Percentiles rank a stretch among this genome's conserved stretches.
Evolutionary conservation across 2,797 vertebrate species (phyloP).

Genomic region (Pseudomugil gertrudae): DNA sequence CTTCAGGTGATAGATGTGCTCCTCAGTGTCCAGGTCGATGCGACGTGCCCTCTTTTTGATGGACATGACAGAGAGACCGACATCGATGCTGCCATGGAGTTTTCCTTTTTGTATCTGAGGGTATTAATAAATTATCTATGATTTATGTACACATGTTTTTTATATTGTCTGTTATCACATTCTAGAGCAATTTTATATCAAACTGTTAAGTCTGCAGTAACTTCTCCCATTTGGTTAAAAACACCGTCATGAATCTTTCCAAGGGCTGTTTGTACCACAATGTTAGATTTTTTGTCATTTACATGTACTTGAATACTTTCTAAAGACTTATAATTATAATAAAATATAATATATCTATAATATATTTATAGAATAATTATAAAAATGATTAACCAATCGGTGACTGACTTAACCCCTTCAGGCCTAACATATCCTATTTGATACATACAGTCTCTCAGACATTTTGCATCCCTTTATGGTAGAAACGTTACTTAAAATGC

Average conservation of each 20-base stretch:
- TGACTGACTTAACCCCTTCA: background rate
- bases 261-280: background rate
- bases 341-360: too few relatives aligned
- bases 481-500: too few relatives aligned
- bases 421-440: too few relatives aligned
- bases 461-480: too few relatives aligned
- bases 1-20: slow-evolving; percentile 99
- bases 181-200: background rate
- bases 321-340: background rate
- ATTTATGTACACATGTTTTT: background rate
- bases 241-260: too few relatives aligned
- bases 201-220: background rate
- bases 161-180: background rate
- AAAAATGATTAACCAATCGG: background rate
- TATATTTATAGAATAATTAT: too few relatives aligned
- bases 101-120: slow-evolving; percentile 97
- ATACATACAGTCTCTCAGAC: too few relatives aligned
- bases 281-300: background rate
- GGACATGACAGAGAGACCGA: slow-evolving; percentile 98
- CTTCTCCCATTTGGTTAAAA: too few relatives aligned
- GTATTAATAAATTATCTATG: background rate
- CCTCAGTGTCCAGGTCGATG: slow-evolving; percentile 98
- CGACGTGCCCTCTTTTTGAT: slow-evolving; percentile 97
- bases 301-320: background rate
- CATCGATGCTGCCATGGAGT: slow-evolving; percentile 97